These are phyloP conservation scores for Octonoba sinensis DNA, from an alignment of 2,888 invertebrate species.

Conservation along the genomic window DNA sequence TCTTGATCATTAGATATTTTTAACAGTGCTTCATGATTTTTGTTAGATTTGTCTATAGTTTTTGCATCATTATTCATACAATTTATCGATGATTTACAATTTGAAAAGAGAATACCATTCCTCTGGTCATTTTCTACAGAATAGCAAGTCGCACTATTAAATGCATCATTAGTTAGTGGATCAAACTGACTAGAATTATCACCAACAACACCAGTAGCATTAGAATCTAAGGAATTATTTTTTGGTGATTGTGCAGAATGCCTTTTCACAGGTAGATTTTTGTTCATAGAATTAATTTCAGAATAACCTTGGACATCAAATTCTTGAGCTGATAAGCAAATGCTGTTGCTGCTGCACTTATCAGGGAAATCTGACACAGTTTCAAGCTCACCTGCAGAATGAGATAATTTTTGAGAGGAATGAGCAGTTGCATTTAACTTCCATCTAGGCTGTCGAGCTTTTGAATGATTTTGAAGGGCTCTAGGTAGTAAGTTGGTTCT, in stretches of 20 bases:
- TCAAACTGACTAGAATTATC: constrained; percentile 23
- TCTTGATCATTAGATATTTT: too few species aligned
- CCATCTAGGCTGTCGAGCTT: constrained; percentile 23
- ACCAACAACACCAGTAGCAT: not conserved
- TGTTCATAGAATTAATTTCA: not conserved
- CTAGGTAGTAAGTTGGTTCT: constrained; percentile 20
- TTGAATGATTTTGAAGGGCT: constrained; percentile 23
- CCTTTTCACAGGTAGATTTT: too few species aligned
- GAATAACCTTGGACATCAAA: constrained; percentile 23
- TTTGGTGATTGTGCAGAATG: too few species aligned
- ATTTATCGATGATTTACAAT: too few species aligned
- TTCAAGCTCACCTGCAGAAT: constrained; percentile 56
- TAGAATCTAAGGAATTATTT: too few species aligned
- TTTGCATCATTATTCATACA: not conserved
- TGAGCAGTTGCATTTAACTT: constrained; percentile 12
- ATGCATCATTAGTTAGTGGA: not conserved
- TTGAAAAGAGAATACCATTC: too few species aligned
- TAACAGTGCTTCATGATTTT: too few species aligned
- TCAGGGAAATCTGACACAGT: constrained; percentile 37
- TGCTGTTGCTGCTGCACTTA: constrained; percentile 18
- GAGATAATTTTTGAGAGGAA: constrained; percentile 39
- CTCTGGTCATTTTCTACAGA: not conserved
- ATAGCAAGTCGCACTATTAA: not conserved
- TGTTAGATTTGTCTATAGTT: too few species aligned
- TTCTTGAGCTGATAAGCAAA: constrained; percentile 58